These are phyloP conservation scores for Lasiurus borealis DNA, from an alignment of 2,113 vertebrate genomes.

Conservation along the genomic window DNA sequence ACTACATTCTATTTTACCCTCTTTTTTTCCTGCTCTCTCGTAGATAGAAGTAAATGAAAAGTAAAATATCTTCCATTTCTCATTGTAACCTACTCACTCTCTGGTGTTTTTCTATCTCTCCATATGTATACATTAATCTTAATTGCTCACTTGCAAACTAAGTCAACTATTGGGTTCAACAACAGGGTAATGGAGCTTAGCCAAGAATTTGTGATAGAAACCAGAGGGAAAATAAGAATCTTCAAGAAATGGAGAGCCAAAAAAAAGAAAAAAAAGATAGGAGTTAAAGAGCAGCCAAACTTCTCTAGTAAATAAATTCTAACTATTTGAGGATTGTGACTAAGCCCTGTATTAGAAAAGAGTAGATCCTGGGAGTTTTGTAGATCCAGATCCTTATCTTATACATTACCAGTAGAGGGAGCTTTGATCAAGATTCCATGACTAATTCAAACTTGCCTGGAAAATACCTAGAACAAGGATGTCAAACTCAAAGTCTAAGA, in stretches of 20 bases:
- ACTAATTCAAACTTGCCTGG: not conserved
- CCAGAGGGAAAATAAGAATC: not conserved
- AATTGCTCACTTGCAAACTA: not conserved
- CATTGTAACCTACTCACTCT: not conserved
- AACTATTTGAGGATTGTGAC: not conserved
- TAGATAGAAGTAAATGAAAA: not conserved
- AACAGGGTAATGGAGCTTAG: not conserved
- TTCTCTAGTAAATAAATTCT: not conserved
- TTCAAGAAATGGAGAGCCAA: not conserved
- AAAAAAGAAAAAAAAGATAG: not conserved
- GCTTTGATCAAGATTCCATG: not conserved
- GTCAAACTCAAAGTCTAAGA: too few species aligned
- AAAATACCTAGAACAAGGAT: not conserved
- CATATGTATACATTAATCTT: not conserved
- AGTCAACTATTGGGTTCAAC: conserved; percentile 14
- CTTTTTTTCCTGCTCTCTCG: not conserved
- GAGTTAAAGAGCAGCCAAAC: not conserved
- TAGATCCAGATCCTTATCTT: not conserved
- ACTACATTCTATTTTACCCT: not conserved
- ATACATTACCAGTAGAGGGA: not conserved
- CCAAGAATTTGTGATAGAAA: not conserved
- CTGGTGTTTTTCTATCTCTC: not conserved
- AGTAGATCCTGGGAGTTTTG: not conserved
- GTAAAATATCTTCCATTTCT: conserved; percentile 7
- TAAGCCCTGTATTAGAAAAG: not conserved